Percentiles rank a stretch among this genome's conserved stretches.
Conservation (phyloP, 2,888 invertebrate genomes). For the Steinernema carpocapsae region DNA sequence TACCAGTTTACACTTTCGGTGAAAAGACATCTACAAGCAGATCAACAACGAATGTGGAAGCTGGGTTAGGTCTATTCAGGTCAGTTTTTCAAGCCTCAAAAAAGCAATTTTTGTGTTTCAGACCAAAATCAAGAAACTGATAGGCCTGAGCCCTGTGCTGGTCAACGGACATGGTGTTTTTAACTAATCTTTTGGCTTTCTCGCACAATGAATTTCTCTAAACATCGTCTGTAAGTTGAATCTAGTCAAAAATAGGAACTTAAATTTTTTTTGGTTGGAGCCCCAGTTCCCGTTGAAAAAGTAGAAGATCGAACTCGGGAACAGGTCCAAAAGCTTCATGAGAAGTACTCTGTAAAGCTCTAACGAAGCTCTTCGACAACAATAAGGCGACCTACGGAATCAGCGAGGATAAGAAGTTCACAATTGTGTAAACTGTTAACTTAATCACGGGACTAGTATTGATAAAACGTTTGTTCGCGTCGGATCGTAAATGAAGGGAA, state of each 20-base stretch:
- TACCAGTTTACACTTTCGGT: conserved; percentile 70
- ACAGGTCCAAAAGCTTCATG: conserved; percentile 80
- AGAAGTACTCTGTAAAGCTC: conserved; percentile 77
- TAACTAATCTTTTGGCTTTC: conserved; percentile 84
- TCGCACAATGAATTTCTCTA: conserved; percentile 81
- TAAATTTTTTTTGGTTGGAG: too few relatives aligned
- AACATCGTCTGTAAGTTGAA: conserved; percentile 80
- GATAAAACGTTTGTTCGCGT: too few relatives aligned
- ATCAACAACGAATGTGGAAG: conserved; percentile 50
- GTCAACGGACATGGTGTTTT: conserved; percentile 79
- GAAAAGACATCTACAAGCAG: conserved; percentile 69
- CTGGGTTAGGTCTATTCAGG: conserved; percentile 51
- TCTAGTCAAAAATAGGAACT: not conserved
- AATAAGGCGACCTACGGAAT: conserved; percentile 80
- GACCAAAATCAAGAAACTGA: conserved; percentile 52
- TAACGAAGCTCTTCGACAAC: conserved; percentile 80
- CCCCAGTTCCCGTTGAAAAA: conserved; percentile 75
- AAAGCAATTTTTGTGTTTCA: conserved; percentile 36
- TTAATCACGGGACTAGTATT: too few relatives aligned
- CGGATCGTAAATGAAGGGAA: too few relatives aligned
- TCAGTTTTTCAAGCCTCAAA: not conserved
- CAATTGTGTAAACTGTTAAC: conserved; percentile 53
- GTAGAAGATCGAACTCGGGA: conserved; percentile 77
- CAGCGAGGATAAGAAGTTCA: conserved; percentile 44
- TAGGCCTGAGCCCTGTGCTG: conserved; percentile 69